A percentile compares a stretch with the other conserved stretches of the same genome.
These are phyloP conservation scores for Eilema griseolum DNA, from an alignment of 2,888 invertebrate genomes.

Conservation along the genomic window DNA sequence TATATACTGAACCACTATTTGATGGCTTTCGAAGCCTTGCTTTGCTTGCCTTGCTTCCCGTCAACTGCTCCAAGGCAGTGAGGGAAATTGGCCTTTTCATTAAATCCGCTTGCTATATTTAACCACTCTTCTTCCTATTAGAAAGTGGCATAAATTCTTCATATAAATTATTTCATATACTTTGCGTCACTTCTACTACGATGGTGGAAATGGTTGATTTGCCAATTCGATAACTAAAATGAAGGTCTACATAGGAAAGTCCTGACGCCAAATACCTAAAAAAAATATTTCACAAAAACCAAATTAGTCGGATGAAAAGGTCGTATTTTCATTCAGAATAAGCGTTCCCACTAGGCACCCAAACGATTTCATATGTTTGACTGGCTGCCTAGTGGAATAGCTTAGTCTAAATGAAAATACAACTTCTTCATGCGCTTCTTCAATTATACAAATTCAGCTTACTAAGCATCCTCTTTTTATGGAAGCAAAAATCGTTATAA, in stretches of 20 bases:
- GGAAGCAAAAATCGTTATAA: constrained; percentile 16
- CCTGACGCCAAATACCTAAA: neutral
- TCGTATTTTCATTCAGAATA: constrained; percentile 7
- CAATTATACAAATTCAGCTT: constrained; percentile 17
- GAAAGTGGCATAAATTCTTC: constrained; percentile 37
- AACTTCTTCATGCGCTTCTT: constrained; percentile 15
- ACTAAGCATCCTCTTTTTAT: constrained; percentile 19
- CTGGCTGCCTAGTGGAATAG: constrained; percentile 6
- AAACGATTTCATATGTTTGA: neutral
- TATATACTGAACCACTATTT: constrained; percentile 49
- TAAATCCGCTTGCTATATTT: constrained; percentile 46
- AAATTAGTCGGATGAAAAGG: neutral
- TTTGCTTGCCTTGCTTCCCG: too few species aligned
- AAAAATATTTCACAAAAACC: too few species aligned
- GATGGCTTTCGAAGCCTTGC: constrained; percentile 42
- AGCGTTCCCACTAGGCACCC: neutral
- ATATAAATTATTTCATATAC: constrained; percentile 50
- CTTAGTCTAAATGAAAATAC: constrained; percentile 8
- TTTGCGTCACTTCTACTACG: constrained; percentile 46
- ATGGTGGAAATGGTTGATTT: constrained; percentile 51
- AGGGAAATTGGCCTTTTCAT: constrained; percentile 53
- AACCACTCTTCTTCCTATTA: constrained; percentile 47
- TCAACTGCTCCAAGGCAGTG: constrained; percentile 51
- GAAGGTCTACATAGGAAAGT: constrained; percentile 2
- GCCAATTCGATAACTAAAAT: constrained; percentile 43